Conservation (phyloP, 2,888 invertebrate species). For the Trichopria drosophilae region DNA sequence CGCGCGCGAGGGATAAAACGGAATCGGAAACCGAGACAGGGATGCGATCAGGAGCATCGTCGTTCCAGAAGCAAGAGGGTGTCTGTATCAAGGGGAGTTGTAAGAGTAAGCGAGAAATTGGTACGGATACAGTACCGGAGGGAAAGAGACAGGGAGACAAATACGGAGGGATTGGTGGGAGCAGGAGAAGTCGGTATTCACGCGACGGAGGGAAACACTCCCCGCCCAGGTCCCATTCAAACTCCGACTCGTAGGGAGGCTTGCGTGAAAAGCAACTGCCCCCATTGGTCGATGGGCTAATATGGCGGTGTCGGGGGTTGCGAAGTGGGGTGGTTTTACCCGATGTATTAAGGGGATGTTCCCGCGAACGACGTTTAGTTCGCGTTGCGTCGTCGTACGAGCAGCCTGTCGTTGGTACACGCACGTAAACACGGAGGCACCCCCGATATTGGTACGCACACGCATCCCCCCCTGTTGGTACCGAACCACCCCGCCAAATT, state of each 20-base stretch:
- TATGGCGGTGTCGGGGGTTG: conserved; percentile 54
- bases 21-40: conserved; percentile 27
- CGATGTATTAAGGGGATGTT: conserved; percentile 56
- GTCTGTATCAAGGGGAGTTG: too few relatives aligned
- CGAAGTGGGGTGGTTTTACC: conserved; percentile 48
- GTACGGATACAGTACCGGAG: conserved; percentile 25
- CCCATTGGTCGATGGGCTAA: conserved; percentile 61
- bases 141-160: conserved; percentile 27
- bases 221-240: conserved; percentile 58
- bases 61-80: too few relatives aligned
- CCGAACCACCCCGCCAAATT: too few relatives aligned
- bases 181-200: conserved; percentile 42
- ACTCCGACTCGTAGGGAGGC: conserved; percentile 48
- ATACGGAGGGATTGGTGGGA: background rate
- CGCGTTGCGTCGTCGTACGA: conserved; percentile 60
- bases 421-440: too few relatives aligned
- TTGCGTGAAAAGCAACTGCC: conserved; percentile 54
- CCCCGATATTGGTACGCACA: too few relatives aligned
- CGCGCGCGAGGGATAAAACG: conserved; percentile 26
- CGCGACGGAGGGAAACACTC: conserved; percentile 55
- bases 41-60: too few relatives aligned
- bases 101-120: conserved; percentile 31
- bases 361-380: conserved; percentile 57
- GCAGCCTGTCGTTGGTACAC: background rate
- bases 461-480: too few relatives aligned